Conservation (phyloP, 2,888 invertebrate species). For the Zygaena filipendulae region DNA sequence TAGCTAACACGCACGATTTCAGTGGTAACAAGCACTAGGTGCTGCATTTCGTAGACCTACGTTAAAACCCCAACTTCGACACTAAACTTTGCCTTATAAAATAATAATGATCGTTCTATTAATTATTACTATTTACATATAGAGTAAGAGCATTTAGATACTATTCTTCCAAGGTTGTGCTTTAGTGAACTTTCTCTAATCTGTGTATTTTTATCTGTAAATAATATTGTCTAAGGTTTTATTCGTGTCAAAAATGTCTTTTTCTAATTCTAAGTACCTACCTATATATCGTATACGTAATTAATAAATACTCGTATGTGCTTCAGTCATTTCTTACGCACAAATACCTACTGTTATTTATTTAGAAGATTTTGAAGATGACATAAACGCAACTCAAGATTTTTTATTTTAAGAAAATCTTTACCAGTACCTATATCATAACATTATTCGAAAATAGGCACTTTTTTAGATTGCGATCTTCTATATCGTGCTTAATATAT, state of each 20-base stretch:
- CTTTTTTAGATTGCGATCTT: too few relatives aligned
- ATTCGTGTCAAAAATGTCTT: conserved; percentile 22
- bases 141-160: conserved; percentile 60
- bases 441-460: too few relatives aligned
- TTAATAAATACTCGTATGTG: conserved; percentile 30
- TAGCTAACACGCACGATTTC: too few relatives aligned
- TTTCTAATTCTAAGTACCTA: conserved; percentile 17
- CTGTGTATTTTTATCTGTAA: not conserved
- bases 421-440: too few relatives aligned
- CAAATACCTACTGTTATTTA: conserved; percentile 36
- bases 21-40: too few relatives aligned
- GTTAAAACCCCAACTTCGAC: conserved; percentile 59
- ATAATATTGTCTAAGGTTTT: too few relatives aligned
- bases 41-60: too few relatives aligned
- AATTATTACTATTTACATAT: conserved; percentile 47
- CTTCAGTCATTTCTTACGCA: conserved; percentile 56
- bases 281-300: conserved; percentile 30
- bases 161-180: conserved; percentile 69
- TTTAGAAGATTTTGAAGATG: too few relatives aligned
- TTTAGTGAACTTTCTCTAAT: conserved; percentile 54
- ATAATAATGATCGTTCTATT: too few relatives aligned
- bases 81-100: conserved; percentile 68
- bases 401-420: too few relatives aligned
- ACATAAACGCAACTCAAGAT: too few relatives aligned
- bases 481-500: too few relatives aligned